Conservation (phyloP, 23 tunicate genomes). For the Corella eumyota region DNA sequence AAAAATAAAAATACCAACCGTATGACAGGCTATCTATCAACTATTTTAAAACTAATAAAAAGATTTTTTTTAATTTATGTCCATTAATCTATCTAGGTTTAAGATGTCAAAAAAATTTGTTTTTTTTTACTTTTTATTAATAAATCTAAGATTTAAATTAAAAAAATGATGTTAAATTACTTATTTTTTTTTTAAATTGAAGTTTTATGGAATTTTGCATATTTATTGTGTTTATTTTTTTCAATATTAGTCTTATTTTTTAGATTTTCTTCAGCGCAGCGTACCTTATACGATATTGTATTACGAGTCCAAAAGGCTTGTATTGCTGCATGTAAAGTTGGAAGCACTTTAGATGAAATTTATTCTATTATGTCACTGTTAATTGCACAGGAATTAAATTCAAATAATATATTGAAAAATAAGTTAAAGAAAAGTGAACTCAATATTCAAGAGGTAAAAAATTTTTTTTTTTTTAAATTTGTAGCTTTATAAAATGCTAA, state of each 20-base stretch:
- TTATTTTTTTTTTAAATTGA: not conserved
- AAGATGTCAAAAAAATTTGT: too few relatives aligned
- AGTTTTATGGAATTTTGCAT: not conserved
- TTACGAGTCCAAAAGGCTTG: conserved; percentile 55
- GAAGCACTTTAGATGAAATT: conserved; percentile 44
- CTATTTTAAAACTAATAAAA: too few relatives aligned
- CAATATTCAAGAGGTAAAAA: too few relatives aligned
- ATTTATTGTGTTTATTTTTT: too few relatives aligned
- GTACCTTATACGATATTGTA: conserved; percentile 38
- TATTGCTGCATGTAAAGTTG: conserved; percentile 42
- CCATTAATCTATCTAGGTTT: too few relatives aligned
- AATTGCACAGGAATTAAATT: conserved; percentile 34
- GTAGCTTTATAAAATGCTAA: too few relatives aligned
- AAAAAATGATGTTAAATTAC: not conserved
- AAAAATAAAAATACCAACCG: too few relatives aligned
- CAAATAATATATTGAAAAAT: conserved; percentile 19
- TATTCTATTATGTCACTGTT: conserved; percentile 43
- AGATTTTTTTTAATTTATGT: too few relatives aligned
- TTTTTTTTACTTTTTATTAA: not conserved
- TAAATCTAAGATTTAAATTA: not conserved
- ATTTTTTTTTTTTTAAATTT: too few relatives aligned
- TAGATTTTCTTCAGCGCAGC: conserved; percentile 49
- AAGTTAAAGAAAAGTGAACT: conserved; percentile 22
- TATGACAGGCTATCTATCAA: too few relatives aligned
- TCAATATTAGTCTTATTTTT: too few relatives aligned